phyloP scores from a whole-genome alignment of 2,888 invertebrate genomes.

The Girardia tigrina region DNA sequence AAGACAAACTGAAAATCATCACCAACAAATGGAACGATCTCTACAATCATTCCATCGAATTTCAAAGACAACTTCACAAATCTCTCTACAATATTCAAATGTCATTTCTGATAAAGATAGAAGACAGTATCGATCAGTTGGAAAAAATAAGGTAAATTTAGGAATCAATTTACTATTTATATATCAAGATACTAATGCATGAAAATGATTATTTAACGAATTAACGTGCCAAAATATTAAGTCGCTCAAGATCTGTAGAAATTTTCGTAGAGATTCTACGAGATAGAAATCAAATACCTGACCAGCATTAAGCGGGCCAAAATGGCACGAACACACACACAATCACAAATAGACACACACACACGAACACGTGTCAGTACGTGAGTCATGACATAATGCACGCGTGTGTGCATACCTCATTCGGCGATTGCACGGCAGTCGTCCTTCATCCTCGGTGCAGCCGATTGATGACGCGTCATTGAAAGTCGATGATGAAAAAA shows the following conservation, averaged over 20 bases:
- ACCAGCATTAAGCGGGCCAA: background rate
- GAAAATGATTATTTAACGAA: too few relatives aligned
- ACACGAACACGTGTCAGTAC: background rate
- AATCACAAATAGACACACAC: background rate
- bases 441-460: too few relatives aligned
- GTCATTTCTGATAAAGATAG: constrained; percentile 9
- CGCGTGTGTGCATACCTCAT: too few relatives aligned
- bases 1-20: background rate
- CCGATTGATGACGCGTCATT: background rate
- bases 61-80: constrained; percentile 17
- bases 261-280: too few relatives aligned
- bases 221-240: too few relatives aligned
- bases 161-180: too few relatives aligned
- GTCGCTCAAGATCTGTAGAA: too few relatives aligned
- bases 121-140: background rate
- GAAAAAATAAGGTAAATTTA: constrained; percentile 16
- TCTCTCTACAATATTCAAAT: background rate
- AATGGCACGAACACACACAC: background rate
- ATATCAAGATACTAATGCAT: too few relatives aligned
- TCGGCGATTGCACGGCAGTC: too few relatives aligned
- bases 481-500: constrained; percentile 1
- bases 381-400: too few relatives aligned
- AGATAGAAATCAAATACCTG: background rate
- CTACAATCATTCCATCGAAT: background rate
- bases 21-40: background rate